Base-by-base conservation (phyloP, 2,797 vertebrate genomes). In the Amblyopsis hoosieri region DNA sequence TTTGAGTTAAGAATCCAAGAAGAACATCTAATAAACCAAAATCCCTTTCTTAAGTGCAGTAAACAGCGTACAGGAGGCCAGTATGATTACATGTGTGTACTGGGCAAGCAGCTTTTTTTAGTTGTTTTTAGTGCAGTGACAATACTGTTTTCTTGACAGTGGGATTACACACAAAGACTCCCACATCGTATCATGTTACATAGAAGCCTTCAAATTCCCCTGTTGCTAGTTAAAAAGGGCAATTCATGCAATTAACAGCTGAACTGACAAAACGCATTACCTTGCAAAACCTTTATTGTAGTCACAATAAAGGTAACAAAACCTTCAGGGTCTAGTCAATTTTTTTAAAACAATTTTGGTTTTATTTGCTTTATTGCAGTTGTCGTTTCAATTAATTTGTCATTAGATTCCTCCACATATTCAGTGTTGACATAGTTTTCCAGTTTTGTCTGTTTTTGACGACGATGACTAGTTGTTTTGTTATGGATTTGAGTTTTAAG, bases 131-230 rank as follows among this genome's bases (percentile, higher is more conserved):
- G 37, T 42, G 7, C 15, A 55, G 45, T 66, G 64, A 55, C 47
- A 29, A 49, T 63, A 59, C 60, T 52, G 29, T 13, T 74, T 71
- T 74, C 9, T 67, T 60, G 62, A 69, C 64, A 12, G 12, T 17
- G 12, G 58, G 29, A 9, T 19, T 17, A 23, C 50, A 48, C 51
- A 69, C 45, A 15, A 58, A 49, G 45, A 23, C 23, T 33, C 17
- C 12, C 45, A 47, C 50, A 53, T 51, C 23, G 23, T 29, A 29
- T 29, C 23, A 29, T 29, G 3, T 29, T 29, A 29, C 23, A 42
- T 42, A 8, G 37, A 42, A 42, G 37, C 37, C 37, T 42, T 8
- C 8, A 19, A 52, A 52, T 19, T 52, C 17, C 19, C 12, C 50
- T 52, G 50, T 19, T 52, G 9, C 47, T 66, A 14, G 10, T 60